These are phyloP conservation scores for Pterocles orientalis DNA, from an alignment of 2,113 vertebrate species.

Conservation along the genomic window DNA sequence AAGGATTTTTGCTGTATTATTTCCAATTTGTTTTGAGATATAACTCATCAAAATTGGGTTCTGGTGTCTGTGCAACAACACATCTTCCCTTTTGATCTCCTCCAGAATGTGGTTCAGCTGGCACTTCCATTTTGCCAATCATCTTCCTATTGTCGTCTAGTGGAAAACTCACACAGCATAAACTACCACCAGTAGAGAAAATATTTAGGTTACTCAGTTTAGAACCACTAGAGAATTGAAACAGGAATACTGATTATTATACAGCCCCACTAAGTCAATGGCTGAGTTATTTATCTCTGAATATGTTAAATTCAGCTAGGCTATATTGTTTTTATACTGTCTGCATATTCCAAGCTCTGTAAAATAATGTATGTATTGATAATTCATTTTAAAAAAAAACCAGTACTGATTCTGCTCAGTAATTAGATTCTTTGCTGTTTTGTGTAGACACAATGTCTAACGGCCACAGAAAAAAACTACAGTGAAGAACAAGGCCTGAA, in stretches of 20 bases:
- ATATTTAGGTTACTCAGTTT: neutral
- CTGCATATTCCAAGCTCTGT: neutral
- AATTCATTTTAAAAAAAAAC: neutral
- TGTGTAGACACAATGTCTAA: neutral
- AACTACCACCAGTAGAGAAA: neutral
- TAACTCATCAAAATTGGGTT: neutral
- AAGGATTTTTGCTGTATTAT: neutral
- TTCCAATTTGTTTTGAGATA: neutral
- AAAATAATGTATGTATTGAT: neutral
- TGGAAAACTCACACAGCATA: neutral
- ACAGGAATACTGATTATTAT: neutral
- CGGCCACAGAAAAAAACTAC: neutral
- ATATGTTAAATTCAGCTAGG: neutral
- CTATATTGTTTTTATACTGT: neutral
- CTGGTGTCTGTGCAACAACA: neutral
- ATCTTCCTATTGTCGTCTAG: neutral
- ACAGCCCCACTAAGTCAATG: neutral
- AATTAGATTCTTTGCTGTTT: neutral
- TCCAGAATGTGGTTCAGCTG: neutral
- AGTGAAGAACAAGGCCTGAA: neutral
- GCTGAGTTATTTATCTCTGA: neutral
- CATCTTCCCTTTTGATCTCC: neutral
- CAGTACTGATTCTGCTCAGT: neutral
- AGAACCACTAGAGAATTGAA: neutral
- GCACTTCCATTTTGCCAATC: neutral